Base-by-base conservation (phyloP, 1,140 invertebrate genomes). In the Pogonomyrmex barbatus region DNA sequence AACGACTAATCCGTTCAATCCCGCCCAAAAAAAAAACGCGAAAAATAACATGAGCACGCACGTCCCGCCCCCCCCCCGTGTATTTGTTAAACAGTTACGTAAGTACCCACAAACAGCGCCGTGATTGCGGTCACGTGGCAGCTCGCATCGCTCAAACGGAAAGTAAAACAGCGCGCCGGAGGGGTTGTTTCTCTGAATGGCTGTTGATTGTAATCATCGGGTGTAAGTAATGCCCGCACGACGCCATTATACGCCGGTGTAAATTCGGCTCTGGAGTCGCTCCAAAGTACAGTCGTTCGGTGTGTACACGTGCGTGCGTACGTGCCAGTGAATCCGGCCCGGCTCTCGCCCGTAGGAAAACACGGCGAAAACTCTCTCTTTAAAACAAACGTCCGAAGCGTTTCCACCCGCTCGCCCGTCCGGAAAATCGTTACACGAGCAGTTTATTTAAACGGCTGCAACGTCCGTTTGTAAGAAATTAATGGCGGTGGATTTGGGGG, bases 111-210 rank as follows among this genome's bases (percentile, higher is more conserved):
- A 94, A 94, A 94, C 93, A 92, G 92, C 84, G 87, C 68, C 79
- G 92, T 94, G 94, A 95, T 95, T 95, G 93, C 92, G 94, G 94
- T 95, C 94, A 94, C 94, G 94, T 95, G 94, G 92, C 94, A 91
- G 89, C 90, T 92, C 89, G 91, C 91, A 89, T 93, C 92, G 90
- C 91, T 93, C 92, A 89, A 87, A 92, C 85, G 91, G 85, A 93
- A 93, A 94, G 92, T 94, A 93, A 94, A 94, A 94, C 92, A 93
- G 89, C 89, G 78, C 87, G 86, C 92, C 87, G 91, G 91, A 92
- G 94, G 65, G 94, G 91, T 94, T 92, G 92, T 93, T 94, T 93
- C 92, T 92, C 90, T 94, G 94, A 94, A 95, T 95, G 91, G 93
- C 90, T 90, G 91, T 92, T 94, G 94, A 95, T 95, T 95, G 94